phyloP scores from a whole-genome alignment of 1,140 invertebrate genomes.

The Kradibia gibbosae region DNA sequence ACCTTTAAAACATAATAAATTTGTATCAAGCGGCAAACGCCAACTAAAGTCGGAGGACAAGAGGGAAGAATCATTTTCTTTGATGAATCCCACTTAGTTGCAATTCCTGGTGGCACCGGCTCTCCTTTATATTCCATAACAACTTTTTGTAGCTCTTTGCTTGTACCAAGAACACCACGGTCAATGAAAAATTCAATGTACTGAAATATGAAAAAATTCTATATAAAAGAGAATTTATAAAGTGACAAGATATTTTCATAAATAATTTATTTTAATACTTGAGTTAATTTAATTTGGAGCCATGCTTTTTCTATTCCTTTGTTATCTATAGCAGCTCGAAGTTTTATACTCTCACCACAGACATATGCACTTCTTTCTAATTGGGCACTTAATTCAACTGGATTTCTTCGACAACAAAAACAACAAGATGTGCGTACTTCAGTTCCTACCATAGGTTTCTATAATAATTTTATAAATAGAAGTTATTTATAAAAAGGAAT shows the following conservation, averaged over 20 bases:
- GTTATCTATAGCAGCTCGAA: constrained; percentile 86
- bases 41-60: constrained; percentile 85
- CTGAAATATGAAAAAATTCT: constrained; percentile 65
- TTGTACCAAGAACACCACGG: constrained; percentile 83
- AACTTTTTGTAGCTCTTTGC: constrained; percentile 80
- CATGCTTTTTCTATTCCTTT: constrained; percentile 82
- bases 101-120: constrained; percentile 76
- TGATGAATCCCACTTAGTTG: constrained; percentile 79
- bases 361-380: constrained; percentile 86
- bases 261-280: constrained; percentile 69
- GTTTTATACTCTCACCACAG: constrained; percentile 84
- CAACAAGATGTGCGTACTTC: constrained; percentile 82
- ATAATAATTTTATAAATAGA: constrained; percentile 36
- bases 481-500: no score
- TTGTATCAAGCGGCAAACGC: constrained; percentile 84
- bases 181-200: constrained; percentile 88
- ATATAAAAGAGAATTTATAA: neutral
- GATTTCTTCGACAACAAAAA: constrained; percentile 83
- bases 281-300: constrained; percentile 81
- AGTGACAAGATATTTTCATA: constrained; percentile 7
- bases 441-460: constrained; percentile 83
- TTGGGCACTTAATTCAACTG: constrained; percentile 79
- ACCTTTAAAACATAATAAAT: constrained; percentile 88
- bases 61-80: constrained; percentile 82
- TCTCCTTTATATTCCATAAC: constrained; percentile 84